These are phyloP conservation scores for Agrypnus murinus DNA, from an alignment of 2,888 invertebrate species.

Conservation along the genomic window DNA sequence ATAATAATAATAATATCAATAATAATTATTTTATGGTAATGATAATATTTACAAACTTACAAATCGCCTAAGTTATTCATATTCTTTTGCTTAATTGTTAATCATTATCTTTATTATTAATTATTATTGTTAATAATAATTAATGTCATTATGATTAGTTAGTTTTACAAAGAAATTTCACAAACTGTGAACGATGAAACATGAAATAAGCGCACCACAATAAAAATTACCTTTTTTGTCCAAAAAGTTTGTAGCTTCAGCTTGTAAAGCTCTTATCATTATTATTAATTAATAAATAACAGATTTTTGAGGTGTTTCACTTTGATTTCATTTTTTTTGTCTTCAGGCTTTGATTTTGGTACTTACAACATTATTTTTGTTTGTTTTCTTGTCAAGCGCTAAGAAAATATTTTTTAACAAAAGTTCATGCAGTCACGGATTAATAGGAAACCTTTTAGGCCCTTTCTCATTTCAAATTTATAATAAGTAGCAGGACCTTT, in stretches of 20 bases:
- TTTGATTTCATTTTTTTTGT: constrained; percentile 8
- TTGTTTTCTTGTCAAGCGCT: too few species aligned
- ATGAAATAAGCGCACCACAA: constrained; percentile 21
- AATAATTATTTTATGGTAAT: constrained; percentile 52
- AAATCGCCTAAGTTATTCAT: constrained; percentile 46
- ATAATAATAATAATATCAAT: constrained; percentile 51
- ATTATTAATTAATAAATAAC: constrained; percentile 3
- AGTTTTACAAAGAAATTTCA: constrained; percentile 18
- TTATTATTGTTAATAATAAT: not conserved
- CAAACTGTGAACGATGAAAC: constrained; percentile 6
- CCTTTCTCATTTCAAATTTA: not conserved
- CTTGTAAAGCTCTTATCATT: not conserved
- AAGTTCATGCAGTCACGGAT: too few species aligned
- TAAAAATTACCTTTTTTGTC: not conserved
- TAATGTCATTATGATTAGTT: constrained; percentile 9
- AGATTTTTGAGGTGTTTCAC: constrained; percentile 8
- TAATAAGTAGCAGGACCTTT: not conserved
- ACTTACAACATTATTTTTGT: not conserved
- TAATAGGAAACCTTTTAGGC: too few species aligned
- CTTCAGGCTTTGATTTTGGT: constrained; percentile 5
- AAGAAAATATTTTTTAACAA: too few species aligned
- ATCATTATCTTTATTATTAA: constrained; percentile 12
- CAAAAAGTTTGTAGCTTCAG: not conserved
- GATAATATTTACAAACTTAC: constrained; percentile 58
- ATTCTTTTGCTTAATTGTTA: not conserved